Evolutionary conservation across 2,888 invertebrate species (phyloP).

Genomic region (Allygus modestus): DNA sequence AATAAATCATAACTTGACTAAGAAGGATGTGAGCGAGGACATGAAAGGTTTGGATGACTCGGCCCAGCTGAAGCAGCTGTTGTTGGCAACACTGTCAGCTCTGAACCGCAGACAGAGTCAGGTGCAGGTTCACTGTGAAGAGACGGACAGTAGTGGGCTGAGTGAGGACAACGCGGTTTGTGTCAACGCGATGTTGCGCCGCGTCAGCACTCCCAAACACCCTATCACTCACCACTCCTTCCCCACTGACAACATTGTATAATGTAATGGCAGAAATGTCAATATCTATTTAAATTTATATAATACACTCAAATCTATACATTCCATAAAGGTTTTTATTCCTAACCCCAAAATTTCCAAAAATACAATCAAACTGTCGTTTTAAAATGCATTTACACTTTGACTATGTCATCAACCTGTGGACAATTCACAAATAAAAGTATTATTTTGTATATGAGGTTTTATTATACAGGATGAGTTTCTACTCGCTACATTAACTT

Average conservation of each 20-base stretch:
- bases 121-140: not conserved
- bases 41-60: not conserved
- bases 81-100: constrained; percentile 16
- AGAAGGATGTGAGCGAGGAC: not conserved
- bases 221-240: constrained; percentile 1
- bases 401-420: too few relatives aligned
- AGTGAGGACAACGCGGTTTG: not conserved
- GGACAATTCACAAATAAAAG: too few relatives aligned
- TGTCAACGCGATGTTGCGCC: constrained; percentile 41
- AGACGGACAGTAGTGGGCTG: not conserved
- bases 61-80: constrained; percentile 35
- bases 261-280: too few relatives aligned
- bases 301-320: too few relatives aligned
- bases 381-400: too few relatives aligned
- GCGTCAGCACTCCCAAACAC: constrained; percentile 35
- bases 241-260: constrained; percentile 5
- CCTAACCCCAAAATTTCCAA: too few relatives aligned
- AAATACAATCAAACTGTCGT: too few relatives aligned
- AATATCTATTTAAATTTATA: too few relatives aligned
- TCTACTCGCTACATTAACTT: too few relatives aligned
- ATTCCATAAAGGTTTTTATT: too few relatives aligned
- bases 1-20: not conserved
- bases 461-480: too few relatives aligned
- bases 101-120: not conserved
- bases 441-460: too few relatives aligned